Evolutionary conservation across 2,797 vertebrate genomes (phyloP), one percentile per base, ranked within the genome.

Genomic region (Linurgus olivaceus): DNA sequence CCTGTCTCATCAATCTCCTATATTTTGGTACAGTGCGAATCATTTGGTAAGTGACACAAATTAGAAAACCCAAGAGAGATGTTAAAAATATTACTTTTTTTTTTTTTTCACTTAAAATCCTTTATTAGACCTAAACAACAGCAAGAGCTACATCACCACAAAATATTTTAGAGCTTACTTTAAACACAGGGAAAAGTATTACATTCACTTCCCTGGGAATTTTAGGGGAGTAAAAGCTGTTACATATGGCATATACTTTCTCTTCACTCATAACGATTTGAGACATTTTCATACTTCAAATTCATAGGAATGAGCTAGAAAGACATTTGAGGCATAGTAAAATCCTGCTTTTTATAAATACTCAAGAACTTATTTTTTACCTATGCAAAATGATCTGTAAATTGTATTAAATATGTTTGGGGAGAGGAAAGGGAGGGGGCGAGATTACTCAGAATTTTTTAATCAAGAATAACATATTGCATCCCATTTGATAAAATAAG

Each of bases 1-100:
- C 62, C 92, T 89, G 89, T 90, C 94, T 96, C 85, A 93, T 94
- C 96, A 93, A 86, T 96, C 89, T 91, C 79, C 89, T 50, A 66
- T 93, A 93, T 95, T 95, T 96, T 91, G 94, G 82, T 96, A 95
- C 91, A 86, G 79, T 48, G 76, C 17, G 73, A 96, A 91, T 93
- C 91, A 90, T 93, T 96, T 95, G 62, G 73, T 66, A 94, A 96
- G 66, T 20, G 66, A 51, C 92, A 93, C 76, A 63, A 92, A 95
- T 91, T 81, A 89, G 66, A 86, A 95, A 95, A 70, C 40, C 65
- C 73, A 86, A 77, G 91, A 70, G 73, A 90, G 47, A 88, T 15
- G 66, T 61, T 86, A 94, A 94, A 96, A 91, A 94, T 93, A 80
- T 31, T 44, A 24, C 28, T 57, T 17, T 25, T 57, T 35, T 33